These are phyloP conservation scores for Dorcus parallelipipedus DNA, from an alignment of 2,888 invertebrate genomes.

Conservation along the genomic window DNA sequence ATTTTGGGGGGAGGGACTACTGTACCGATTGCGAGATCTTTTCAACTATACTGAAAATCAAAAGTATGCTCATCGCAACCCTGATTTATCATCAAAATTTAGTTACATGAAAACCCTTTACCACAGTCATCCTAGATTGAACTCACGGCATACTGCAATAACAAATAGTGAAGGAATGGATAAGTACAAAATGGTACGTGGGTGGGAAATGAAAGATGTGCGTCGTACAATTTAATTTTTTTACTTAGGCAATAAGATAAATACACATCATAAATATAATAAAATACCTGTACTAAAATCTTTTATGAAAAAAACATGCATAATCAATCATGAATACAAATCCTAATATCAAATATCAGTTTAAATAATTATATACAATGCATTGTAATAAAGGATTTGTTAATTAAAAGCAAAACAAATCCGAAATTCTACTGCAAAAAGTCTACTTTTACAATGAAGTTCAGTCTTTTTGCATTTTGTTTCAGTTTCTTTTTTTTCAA, in stretches of 20 bases:
- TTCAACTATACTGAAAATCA: no score
- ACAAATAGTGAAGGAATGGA: no score
- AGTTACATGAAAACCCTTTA: no score
- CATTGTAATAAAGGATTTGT: background rate
- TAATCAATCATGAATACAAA: background rate
- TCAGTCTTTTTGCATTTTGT: constrained; percentile 31
- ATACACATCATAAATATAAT: constrained; percentile 34
- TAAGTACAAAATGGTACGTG: no score
- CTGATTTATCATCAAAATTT: no score
- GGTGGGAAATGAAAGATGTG: constrained; percentile 4
- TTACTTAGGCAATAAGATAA: constrained; percentile 30
- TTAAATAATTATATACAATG: constrained; percentile 11
- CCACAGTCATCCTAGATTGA: no score
- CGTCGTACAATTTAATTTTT: constrained; percentile 14
- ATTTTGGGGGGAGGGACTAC: no score
- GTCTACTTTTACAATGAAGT: constrained; percentile 17
- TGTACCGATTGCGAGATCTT: no score
- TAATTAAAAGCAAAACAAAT: constrained; percentile 11
- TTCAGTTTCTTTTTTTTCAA: constrained; percentile 9
- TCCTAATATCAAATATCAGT: background rate
- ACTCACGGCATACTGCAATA: no score
- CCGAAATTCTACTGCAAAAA: constrained; percentile 20
- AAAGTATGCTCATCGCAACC: no score
- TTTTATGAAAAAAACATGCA: constrained; percentile 22
- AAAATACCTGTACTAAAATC: constrained; percentile 31